phyloP scores from a whole-genome alignment of 2,888 invertebrate species.

The Morinoia aosen region DNA sequence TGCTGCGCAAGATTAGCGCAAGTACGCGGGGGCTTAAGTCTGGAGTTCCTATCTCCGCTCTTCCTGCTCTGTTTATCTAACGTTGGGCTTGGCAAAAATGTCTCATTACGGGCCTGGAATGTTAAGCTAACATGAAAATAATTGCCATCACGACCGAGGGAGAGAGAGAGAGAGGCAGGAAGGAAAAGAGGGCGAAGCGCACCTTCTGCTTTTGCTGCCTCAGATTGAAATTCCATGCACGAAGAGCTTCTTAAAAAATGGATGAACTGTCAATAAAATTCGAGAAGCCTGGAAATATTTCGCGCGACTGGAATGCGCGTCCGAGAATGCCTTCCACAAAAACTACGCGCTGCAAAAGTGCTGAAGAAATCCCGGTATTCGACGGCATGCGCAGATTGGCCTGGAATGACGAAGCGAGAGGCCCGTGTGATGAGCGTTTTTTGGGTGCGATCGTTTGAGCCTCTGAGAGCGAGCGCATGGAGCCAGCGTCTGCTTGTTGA shows the following conservation, averaged over 20 bases:
- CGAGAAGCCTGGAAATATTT: conserved; percentile 45
- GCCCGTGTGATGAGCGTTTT: not conserved
- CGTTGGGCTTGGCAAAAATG: not conserved
- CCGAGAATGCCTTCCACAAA: not conserved
- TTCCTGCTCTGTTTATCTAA: conserved; percentile 33
- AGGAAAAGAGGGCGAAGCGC: not conserved
- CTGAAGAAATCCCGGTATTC: not conserved
- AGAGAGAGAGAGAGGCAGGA: not conserved
- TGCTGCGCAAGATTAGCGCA: too few relatives aligned
- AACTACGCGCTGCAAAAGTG: not conserved
- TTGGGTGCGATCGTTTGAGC: too few relatives aligned
- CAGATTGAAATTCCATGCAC: conserved; percentile 51
- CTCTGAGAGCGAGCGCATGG: too few relatives aligned
- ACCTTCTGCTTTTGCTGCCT: not conserved
- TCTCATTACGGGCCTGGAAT: conserved; percentile 39
- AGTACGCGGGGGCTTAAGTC: too few relatives aligned
- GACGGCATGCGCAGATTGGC: not conserved
- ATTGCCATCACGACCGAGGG: conserved; percentile 16
- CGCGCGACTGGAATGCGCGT: conserved; percentile 26
- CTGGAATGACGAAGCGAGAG: not conserved
- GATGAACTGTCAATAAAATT: conserved; percentile 50
- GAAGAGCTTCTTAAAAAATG: conserved; percentile 48
- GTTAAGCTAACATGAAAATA: conserved; percentile 49
- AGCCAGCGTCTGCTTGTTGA: too few relatives aligned
- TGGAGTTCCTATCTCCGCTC: not conserved